Conservation (phyloP, 2,113 vertebrate genomes). For the Platysteira castanea region DNA sequence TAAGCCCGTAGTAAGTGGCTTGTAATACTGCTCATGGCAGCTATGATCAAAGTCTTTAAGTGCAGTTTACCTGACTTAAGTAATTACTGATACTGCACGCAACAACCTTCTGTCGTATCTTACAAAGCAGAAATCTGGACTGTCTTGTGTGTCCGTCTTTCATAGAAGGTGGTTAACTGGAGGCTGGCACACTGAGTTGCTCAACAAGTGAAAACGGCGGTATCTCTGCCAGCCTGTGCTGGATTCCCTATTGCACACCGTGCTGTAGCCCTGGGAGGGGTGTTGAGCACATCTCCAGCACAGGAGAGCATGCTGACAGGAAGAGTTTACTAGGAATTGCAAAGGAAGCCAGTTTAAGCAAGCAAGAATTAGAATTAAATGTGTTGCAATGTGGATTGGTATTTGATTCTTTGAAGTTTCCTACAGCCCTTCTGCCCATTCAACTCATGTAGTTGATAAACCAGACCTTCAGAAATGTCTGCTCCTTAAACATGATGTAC, state of each 20-base stretch:
- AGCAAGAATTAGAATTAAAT: neutral
- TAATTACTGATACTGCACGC: neutral
- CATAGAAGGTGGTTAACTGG: neutral
- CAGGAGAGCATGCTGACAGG: accelerated
- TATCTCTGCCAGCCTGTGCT: neutral
- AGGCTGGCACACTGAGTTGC: neutral
- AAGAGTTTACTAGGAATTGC: neutral
- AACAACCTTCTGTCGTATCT: neutral
- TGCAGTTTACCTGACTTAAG: neutral
- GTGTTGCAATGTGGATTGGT: neutral
- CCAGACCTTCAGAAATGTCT: neutral
- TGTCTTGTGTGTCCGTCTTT: neutral
- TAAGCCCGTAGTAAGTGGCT: neutral
- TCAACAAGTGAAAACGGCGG: neutral
- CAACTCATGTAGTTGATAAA: neutral
- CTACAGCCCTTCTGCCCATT: neutral
- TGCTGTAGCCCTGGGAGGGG: neutral
- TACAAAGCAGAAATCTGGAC: neutral
- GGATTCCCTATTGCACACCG: neutral
- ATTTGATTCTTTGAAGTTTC: slow-evolving; percentile 1
- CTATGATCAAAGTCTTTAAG: neutral
- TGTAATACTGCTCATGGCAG: neutral
- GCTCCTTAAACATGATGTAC: neutral
- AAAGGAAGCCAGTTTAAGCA: neutral
- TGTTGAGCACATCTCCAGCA: neutral